Conservation (phyloP, 2,888 invertebrate genomes). For the Furcula furcula region DNA sequence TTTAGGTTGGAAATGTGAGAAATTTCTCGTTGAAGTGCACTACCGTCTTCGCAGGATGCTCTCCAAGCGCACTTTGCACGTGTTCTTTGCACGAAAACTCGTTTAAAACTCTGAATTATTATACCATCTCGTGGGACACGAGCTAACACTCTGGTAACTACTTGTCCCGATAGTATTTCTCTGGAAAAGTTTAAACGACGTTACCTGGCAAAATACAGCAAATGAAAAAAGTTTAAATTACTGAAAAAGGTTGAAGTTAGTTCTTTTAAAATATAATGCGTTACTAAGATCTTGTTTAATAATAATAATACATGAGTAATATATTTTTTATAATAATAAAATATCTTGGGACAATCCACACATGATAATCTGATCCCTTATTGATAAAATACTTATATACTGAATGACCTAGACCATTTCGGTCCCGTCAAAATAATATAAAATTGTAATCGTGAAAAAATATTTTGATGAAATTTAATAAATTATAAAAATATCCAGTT, state of each 20-base stretch:
- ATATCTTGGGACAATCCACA: no score
- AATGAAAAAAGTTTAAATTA: neutral
- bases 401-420: no score
- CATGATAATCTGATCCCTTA: no score
- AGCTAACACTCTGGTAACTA: constrained; percentile 20
- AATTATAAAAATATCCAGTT: no score
- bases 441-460: no score
- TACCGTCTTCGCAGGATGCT: constrained; percentile 32
- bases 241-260: neutral
- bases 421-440: no score
- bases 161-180: constrained; percentile 10
- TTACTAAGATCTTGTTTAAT: no score
- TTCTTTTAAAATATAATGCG: no score
- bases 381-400: no score
- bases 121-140: constrained; percentile 24
- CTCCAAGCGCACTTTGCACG: constrained; percentile 33
- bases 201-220: neutral
- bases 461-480: no score
- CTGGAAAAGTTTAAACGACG: neutral
- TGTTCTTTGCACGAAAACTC: constrained; percentile 40
- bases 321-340: no score
- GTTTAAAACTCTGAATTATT: constrained; percentile 39
- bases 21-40: constrained; percentile 43
- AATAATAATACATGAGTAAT: no score
- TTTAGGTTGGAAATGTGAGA: constrained; percentile 47